phyloP scores from a whole-genome alignment of 2,113 vertebrate species.

The Hystrix brachyura region DNA sequence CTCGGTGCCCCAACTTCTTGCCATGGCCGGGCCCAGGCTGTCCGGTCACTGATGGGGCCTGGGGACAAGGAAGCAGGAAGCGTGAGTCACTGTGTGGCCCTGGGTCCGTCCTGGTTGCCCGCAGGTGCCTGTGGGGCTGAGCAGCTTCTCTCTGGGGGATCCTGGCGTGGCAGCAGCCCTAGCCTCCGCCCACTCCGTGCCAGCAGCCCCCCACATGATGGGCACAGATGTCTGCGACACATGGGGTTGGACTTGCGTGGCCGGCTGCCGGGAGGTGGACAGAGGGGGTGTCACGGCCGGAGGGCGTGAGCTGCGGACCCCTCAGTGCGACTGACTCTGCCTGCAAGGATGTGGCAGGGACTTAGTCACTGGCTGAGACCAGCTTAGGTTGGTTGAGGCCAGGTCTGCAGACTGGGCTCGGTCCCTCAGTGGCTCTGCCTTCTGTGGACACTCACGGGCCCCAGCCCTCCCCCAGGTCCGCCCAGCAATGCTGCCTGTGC shows the following conservation, averaged over 20 bases:
- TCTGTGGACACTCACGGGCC: not conserved
- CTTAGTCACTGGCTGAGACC: not conserved
- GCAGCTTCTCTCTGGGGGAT: not conserved
- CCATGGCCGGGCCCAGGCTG: conserved; percentile 91
- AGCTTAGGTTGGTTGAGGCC: rapidly evolving
- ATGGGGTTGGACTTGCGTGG: not conserved
- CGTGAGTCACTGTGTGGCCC: not conserved
- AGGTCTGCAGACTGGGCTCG: not conserved
- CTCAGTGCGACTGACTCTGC: not conserved
- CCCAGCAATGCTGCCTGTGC: no score
- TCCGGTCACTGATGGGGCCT: conserved; percentile 92
- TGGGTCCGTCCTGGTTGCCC: not conserved
- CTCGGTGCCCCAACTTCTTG: conserved; percentile 96
- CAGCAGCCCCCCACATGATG: not conserved
- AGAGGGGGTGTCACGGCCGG: not conserved
- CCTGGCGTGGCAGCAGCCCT: not conserved
- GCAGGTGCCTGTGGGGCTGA: not conserved
- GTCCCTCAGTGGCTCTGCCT: not conserved
- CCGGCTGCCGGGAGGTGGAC: not conserved
- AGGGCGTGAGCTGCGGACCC: not conserved
- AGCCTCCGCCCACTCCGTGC: not conserved
- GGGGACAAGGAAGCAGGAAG: conserved; percentile 5
- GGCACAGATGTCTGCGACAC: not conserved
- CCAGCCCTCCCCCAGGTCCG: not conserved
- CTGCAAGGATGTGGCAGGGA: not conserved